phyloP scores from a whole-genome alignment of 2,888 invertebrate genomes.

The Rotaria macrura region DNA sequence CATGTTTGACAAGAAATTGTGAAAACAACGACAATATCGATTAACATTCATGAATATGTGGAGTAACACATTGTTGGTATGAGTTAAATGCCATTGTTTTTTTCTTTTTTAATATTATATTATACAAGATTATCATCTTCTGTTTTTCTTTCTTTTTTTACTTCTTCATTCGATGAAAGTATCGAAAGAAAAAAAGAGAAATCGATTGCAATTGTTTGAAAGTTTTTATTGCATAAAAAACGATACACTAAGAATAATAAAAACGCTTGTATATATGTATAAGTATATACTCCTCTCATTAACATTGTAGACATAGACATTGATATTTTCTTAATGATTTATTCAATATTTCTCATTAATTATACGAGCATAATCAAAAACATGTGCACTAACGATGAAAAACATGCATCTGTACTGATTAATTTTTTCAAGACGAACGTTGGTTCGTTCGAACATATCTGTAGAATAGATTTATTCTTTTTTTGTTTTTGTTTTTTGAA shows the following conservation, averaged over 20 bases:
- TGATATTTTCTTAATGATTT: neutral
- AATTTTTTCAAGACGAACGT: too few relatives aligned
- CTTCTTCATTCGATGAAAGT: too few relatives aligned
- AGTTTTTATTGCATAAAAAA: too few relatives aligned
- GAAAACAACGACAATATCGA: neutral
- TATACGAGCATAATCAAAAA: neutral
- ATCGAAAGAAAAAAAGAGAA: too few relatives aligned
- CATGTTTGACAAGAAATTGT: conserved; percentile 8
- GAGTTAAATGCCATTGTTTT: neutral
- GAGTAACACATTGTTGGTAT: neutral
- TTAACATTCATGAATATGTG: neutral
- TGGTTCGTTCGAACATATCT: neutral
- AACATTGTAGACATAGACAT: neutral
- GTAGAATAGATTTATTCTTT: neutral
- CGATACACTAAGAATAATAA: too few relatives aligned
- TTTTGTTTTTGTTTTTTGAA: too few relatives aligned
- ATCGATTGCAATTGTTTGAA: too few relatives aligned
- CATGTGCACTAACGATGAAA: neutral
- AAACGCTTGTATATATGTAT: neutral
- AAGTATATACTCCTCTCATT: neutral
- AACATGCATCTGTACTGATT: too few relatives aligned
- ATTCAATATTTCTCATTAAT: neutral
- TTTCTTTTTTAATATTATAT: neutral
- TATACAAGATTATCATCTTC: neutral
- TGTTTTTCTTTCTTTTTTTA: too few relatives aligned